phyloP scores from a whole-genome alignment of 2,888 invertebrate species.

The Hemicrepidius hirtus region DNA sequence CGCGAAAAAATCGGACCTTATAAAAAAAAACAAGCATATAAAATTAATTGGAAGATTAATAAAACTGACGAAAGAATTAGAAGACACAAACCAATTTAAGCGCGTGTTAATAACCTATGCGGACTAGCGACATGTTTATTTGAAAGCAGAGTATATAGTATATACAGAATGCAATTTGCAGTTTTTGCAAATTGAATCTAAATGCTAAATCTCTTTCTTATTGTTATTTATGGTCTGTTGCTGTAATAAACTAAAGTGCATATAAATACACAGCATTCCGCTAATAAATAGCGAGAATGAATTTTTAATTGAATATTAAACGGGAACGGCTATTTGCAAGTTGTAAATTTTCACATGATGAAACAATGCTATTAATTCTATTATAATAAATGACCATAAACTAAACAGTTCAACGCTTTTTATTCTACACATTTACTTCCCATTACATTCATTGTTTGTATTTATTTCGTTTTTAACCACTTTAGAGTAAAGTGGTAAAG shows the following conservation, averaged over 20 bases:
- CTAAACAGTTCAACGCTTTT: slow-evolving; percentile 26
- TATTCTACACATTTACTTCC: slow-evolving; percentile 23
- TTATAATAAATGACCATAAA: slow-evolving; percentile 25
- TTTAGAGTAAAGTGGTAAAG: too few relatives aligned
- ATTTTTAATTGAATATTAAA: slow-evolving; percentile 47
- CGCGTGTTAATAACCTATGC: slow-evolving; percentile 32
- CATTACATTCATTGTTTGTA: slow-evolving; percentile 2
- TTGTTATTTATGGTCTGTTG: slow-evolving; percentile 41
- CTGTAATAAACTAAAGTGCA: slow-evolving; percentile 43
- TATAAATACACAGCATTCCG: slow-evolving; percentile 31
- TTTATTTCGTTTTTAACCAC: not conserved
- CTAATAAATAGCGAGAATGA: slow-evolving; percentile 37
- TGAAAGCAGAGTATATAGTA: slow-evolving; percentile 11
- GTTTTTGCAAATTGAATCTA: slow-evolving; percentile 45
- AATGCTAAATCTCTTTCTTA: slow-evolving; percentile 44
- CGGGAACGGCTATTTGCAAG: slow-evolving; percentile 29
- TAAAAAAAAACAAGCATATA: slow-evolving; percentile 4
- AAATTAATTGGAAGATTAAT: slow-evolving; percentile 33
- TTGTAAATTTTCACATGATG: slow-evolving; percentile 37
- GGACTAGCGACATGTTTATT: slow-evolving; percentile 27
- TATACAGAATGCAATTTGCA: slow-evolving; percentile 40
- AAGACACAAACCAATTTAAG: slow-evolving; percentile 28
- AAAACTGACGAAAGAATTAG: slow-evolving; percentile 27
- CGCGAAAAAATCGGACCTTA: slow-evolving; percentile 16
- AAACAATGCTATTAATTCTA: slow-evolving; percentile 36